A percentile compares a stretch with the other conserved stretches of the same genome.
These are phyloP conservation scores for Phrynocephalus guinanensis DNA, from an alignment of 2,797 vertebrate species.

Conservation along the genomic window DNA sequence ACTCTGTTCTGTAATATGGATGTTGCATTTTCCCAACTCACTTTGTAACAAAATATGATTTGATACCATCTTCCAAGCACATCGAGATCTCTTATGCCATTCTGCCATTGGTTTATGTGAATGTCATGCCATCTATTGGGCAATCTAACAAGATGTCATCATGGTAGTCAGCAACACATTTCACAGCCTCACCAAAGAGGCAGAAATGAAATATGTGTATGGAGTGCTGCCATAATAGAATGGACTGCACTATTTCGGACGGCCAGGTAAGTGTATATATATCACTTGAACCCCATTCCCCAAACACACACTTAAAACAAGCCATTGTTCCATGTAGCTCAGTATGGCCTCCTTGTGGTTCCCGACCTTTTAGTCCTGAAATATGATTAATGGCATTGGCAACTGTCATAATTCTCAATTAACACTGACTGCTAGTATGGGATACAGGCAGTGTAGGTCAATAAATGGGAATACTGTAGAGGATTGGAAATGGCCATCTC, in stretches of 20 bases:
- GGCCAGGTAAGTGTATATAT: neutral
- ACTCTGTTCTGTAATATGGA: neutral
- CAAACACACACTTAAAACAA: neutral
- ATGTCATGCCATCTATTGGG: neutral
- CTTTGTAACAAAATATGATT: too few relatives aligned
- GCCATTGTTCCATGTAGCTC: neutral
- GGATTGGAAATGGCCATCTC: neutral
- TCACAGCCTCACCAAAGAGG: too few relatives aligned
- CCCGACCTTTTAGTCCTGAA: too few relatives aligned
- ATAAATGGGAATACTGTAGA: too few relatives aligned
- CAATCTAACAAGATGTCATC: neutral
- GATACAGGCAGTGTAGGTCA: too few relatives aligned
- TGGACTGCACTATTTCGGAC: neutral
- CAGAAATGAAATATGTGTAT: too few relatives aligned
- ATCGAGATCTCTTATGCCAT: neutral
- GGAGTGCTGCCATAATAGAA: too few relatives aligned
- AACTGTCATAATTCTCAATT: too few relatives aligned
- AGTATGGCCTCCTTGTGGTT: neutral
- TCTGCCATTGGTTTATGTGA: neutral
- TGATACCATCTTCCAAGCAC: too few relatives aligned
- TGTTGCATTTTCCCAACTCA: neutral
- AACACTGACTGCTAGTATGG: too few relatives aligned
- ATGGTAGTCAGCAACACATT: too few relatives aligned
- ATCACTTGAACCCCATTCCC: neutral
- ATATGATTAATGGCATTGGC: too few relatives aligned